Evolutionary conservation across 2,113 vertebrate species (phyloP).

Genomic region (Mus pahari): DNA sequence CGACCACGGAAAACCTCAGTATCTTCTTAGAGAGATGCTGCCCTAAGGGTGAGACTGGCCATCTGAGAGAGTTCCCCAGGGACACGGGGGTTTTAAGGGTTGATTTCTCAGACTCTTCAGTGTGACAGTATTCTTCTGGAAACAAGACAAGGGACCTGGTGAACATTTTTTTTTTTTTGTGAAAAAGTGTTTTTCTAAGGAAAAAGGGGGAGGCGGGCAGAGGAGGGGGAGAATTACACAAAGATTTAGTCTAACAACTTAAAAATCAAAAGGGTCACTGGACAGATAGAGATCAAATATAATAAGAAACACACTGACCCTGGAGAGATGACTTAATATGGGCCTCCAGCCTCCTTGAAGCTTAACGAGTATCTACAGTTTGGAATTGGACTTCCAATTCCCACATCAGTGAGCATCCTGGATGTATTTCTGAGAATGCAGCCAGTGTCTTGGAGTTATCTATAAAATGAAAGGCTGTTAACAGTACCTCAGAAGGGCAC

Average conservation of each 20-base stretch:
- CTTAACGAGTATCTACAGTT: constrained; percentile 83
- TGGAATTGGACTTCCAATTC: constrained; percentile 82
- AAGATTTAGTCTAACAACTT: constrained; percentile 86
- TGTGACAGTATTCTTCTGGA: constrained; percentile 75
- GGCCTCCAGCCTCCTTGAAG: constrained; percentile 80
- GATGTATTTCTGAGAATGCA: constrained; percentile 77
- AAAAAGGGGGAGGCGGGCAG: constrained; percentile 66
- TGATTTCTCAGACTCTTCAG: constrained; percentile 56
- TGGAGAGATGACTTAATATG: constrained; percentile 79
- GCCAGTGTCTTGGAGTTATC: constrained; percentile 70
- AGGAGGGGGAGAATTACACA: constrained; percentile 84
- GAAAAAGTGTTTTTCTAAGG: constrained; percentile 84
- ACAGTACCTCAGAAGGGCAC: constrained; percentile 72
- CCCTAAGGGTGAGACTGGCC: background rate
- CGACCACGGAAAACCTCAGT: background rate
- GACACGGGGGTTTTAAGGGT: constrained; percentile 40
- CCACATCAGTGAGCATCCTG: constrained; percentile 83
- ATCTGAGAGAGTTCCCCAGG: background rate
- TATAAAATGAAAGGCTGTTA: constrained; percentile 66
- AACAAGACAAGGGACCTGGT: constrained; percentile 73
- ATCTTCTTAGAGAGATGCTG: constrained; percentile 24
- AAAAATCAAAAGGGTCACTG: constrained; percentile 86
- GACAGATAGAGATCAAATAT: constrained; percentile 84
- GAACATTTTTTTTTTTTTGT: constrained; percentile 78
- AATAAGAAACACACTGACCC: constrained; percentile 86